A percentile compares a stretch with the other conserved stretches of the same genome.
Evolutionary conservation across 2,113 vertebrate species (phyloP).

Genomic region (Pluvianellus socialis): DNA sequence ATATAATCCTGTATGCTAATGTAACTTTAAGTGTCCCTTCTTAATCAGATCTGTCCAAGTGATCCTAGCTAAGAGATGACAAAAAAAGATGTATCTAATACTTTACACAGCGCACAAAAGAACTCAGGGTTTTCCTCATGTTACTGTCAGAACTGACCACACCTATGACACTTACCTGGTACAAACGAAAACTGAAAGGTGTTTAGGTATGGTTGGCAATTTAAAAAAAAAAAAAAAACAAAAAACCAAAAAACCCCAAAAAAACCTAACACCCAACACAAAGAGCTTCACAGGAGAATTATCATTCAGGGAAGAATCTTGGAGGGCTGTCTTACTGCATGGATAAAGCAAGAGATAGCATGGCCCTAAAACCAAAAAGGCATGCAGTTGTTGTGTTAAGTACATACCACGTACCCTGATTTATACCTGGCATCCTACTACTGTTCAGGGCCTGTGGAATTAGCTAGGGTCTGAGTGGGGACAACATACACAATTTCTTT

Average conservation of each 20-base stretch:
- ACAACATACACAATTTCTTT: neutral
- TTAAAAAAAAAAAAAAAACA: neutral
- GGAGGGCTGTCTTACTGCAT: neutral
- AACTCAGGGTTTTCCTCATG: neutral
- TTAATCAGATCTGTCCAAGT: neutral
- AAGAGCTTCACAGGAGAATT: neutral
- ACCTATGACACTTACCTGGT: neutral
- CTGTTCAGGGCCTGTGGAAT: neutral
- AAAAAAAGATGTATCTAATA: neutral
- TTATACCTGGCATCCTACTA: neutral
- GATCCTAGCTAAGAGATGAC: neutral
- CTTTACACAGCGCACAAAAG: neutral
- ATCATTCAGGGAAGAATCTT: neutral
- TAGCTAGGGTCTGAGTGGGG: neutral
- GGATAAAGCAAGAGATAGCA: neutral
- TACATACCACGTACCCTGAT: rapidly evolving
- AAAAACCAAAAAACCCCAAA: neutral
- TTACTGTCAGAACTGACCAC: neutral
- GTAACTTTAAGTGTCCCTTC: neutral
- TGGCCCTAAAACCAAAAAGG: neutral
- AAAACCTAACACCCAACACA: neutral
- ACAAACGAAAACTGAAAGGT: neutral
- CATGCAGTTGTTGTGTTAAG: neutral
- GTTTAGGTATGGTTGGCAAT: neutral
- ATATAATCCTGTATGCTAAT: neutral